Evolutionary conservation across 2,888 invertebrate species (phyloP), one percentile per base, ranked within the genome.

Genomic region (Sinodicranocentrus sp.): DNA sequence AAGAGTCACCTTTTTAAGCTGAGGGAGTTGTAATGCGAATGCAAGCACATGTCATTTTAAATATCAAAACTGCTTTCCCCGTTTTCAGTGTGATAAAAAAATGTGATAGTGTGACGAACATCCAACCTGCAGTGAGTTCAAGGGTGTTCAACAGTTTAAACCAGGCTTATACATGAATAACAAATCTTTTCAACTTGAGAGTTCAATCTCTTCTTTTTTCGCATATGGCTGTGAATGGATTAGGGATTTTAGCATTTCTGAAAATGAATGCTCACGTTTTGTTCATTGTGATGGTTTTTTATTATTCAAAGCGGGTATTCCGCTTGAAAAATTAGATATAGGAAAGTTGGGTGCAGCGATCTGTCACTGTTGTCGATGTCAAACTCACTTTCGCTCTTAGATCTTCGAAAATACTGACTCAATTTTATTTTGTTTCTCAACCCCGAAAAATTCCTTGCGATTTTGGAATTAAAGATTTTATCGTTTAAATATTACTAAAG

Each of bases 121-220:
- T 21, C 25, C 76, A 76, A 76, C 76, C 76, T 76, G 76, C 61
- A 25, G 23, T 43, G 48, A 76, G 76, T 76, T 76, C 76, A 67
- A 76, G 76, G 76, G 54, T 65, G 67, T 76, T 76, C 54, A 39
- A 33, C 28, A 5, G 23, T 23, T n/a, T 5, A 8, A 6, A 21
- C 21, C 57, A 2, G 23, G 13, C 2, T 21, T 6, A 57, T n/a
- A 13, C 5, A 13, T 17, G 52, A n/a, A 52, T 52, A n/a, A 13
- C 5, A 52, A n/a, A n/a, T n/a, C n/a, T n/a, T n/a, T 52, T 39
- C 39, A 5, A 39, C 39, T 39, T 13, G 13, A 59, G n/a, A 17
- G 21, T 39, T 48, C 25, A 44, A 70, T n/a, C 43, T 25, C 26
- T 28, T 28, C n/a, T 61, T 28, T 17, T 61, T 61, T 28, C 2